These are phyloP conservation scores for Hemaris fuciformis DNA, from an alignment of 2,888 invertebrate genomes.

Conservation along the genomic window DNA sequence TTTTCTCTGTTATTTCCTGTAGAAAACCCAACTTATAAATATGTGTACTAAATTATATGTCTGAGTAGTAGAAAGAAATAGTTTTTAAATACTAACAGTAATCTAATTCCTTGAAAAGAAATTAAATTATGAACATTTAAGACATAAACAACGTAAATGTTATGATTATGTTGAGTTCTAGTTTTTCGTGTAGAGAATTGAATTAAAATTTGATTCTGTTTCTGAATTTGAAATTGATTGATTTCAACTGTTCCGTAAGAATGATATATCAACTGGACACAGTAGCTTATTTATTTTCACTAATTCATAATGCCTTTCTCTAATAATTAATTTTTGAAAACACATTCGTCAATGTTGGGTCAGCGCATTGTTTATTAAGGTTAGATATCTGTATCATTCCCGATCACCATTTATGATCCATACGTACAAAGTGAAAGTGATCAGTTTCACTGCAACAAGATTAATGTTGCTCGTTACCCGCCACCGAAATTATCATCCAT, in stretches of 20 bases:
- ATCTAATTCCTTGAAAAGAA: too few species aligned
- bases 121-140: too few species aligned
- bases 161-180: too few species aligned
- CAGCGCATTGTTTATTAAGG: slow-evolving; percentile 12
- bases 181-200: too few species aligned
- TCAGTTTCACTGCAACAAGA: slow-evolving; percentile 52
- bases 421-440: slow-evolving; percentile 57
- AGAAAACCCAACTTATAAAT: too few species aligned
- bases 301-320: slow-evolving; percentile 1
- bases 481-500: slow-evolving; percentile 41
- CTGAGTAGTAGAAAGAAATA: too few species aligned
- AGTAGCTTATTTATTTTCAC: neutral
- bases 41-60: too few species aligned
- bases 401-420: slow-evolving; percentile 31
- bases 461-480: slow-evolving; percentile 49
- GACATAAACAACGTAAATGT: too few species aligned
- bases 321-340: neutral
- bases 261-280: neutral
- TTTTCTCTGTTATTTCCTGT: neutral
- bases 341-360: neutral
- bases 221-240: neutral
- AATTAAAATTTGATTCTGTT: neutral
- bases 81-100: too few species aligned
- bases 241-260: neutral
- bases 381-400: slow-evolving; percentile 16